Conservation (phyloP, 2,888 invertebrate genomes). For the Brachypterus glaber region DNA sequence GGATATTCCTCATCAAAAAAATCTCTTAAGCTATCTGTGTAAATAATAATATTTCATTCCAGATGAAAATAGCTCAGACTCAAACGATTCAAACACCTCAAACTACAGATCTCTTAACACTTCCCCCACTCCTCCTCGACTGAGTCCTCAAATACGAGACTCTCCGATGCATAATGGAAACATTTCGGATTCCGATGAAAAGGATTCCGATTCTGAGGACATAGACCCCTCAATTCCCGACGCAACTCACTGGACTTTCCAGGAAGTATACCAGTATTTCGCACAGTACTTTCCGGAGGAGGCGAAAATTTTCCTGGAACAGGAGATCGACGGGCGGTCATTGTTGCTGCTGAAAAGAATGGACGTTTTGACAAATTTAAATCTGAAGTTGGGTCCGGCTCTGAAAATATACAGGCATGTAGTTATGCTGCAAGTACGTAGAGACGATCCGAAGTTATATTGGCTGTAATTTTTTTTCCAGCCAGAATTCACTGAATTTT, state of each 20-base stretch:
- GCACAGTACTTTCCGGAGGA: conserved; percentile 67
- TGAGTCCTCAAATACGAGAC: conserved; percentile 34
- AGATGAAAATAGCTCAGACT: conserved; percentile 16
- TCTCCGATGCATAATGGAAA: conserved; percentile 19
- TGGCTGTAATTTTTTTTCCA: conserved; percentile 48
- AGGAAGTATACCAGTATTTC: conserved; percentile 76
- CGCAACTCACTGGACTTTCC: conserved; percentile 70
- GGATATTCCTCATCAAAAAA: too few relatives aligned
- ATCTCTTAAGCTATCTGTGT: too few relatives aligned
- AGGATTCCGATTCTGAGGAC: conserved; percentile 30
- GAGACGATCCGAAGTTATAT: conserved; percentile 62
- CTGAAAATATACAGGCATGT: conserved; percentile 48
- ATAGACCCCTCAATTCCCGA: conserved; percentile 66
- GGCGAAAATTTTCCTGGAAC: conserved; percentile 71
- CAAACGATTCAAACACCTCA: conserved; percentile 15
- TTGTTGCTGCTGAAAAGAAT: conserved; percentile 72
- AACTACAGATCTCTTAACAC: conserved; percentile 21
- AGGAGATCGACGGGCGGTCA: conserved; percentile 88
- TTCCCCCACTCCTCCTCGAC: conserved; percentile 33
- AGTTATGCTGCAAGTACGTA: conserved; percentile 68
- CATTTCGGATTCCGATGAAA: conserved; percentile 30
- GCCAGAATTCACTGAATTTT: neutral
- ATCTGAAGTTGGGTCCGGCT: conserved; percentile 79
- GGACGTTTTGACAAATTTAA: conserved; percentile 74
- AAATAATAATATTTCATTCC: too few relatives aligned